Evolutionary conservation across 1,140 invertebrate species (phyloP), one percentile per base, ranked within the genome.

Genomic region (Euura lappo): DNA sequence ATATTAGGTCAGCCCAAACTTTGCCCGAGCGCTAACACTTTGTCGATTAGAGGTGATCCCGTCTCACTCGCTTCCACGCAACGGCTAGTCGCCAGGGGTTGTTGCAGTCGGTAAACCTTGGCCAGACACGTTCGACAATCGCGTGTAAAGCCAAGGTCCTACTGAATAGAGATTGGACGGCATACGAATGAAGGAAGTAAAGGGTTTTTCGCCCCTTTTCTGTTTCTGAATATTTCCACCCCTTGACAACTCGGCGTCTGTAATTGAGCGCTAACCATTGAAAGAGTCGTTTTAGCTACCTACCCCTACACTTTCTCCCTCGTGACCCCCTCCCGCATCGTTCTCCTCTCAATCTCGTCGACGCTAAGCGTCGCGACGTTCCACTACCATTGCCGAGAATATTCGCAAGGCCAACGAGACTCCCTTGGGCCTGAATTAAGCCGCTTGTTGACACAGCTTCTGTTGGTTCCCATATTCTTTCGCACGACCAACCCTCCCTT

Each of bases 191-290:
- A 60, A 11, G 8, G 51, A 60, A 51, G 47, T n/a, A 2, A n/a
- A 8, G 47, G 47, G 28, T 28, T 28, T 28, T 51, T 51, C 7
- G 13, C 51, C 51, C 51, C 51, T 60, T 6, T 8, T 5, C 51
- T 60, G 51, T 60, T 11, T 60, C 51, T 6, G 51, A 60, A n/a
- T 60, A 60, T 60, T 60, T 60, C 13, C 51, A 60, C 51, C 51
- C 51, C 10, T 8, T 60, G 51, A 60, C 51, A 60, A 60, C 8
- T 60, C 13, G 51, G 51, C 13, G 51, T 60, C 51, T n/a, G 51
- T 60, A 60, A 60, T 60, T 60, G 51, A 60, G 51, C 51, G 51
- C 51, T 60, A 60, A 60, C 51, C 51, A 60, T 60, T 60, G 51
- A 60, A 60, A 60, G 51, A 4, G 51, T 60, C 10, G 51, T 60